Evolutionary conservation across 2,113 vertebrate genomes (phyloP), one percentile per base, ranked within the genome.

Genomic region (Thamnaconus septentrionalis): DNA sequence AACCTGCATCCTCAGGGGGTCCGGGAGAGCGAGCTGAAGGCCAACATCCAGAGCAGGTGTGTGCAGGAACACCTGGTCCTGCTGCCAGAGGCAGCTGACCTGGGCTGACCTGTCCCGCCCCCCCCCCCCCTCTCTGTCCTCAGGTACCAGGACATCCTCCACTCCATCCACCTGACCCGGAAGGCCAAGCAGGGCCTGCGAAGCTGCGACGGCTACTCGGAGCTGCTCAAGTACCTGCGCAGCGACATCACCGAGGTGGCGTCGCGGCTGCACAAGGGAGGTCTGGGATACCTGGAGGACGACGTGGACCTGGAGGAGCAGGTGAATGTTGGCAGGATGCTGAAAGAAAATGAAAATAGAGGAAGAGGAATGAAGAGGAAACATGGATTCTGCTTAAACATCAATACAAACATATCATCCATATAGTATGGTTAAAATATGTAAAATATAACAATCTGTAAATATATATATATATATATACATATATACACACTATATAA

Each of bases 191-290:
- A 90, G 60, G 94, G 93, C 47, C 91, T 97, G 58, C 94, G 95
- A 69, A 92, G 85, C 53, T 98, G 95, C 52, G 94, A 98, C 5
- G 95, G 95, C 53, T 90, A 92, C 69, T 82, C 93, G 66, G 96
- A 98, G 50, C 92, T 99, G 57, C 91, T 98, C 66, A 95, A 91
- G 73, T 98, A 93, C 79, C 85, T 98, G 75, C 90, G 93, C 8
- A 97, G 94, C 50, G 97, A 99, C 82, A 92, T 99, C n/a, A 93
- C 96, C 66, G 97, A 99, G 76, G 93, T 99, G 1, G 94, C 96
- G 3, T 96, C 95, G 0, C 91, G 96, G 8, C 92, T 99, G 62
- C 94, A 97, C 58, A 99, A 98, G 64, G 96, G 97, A 44, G 97
- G 97, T 9, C 90, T 99, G 69, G 96, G 97, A 46, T 96, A 98